Conservation (phyloP, 1,140 invertebrate species). For the Leptopilina boulardi region DNA sequence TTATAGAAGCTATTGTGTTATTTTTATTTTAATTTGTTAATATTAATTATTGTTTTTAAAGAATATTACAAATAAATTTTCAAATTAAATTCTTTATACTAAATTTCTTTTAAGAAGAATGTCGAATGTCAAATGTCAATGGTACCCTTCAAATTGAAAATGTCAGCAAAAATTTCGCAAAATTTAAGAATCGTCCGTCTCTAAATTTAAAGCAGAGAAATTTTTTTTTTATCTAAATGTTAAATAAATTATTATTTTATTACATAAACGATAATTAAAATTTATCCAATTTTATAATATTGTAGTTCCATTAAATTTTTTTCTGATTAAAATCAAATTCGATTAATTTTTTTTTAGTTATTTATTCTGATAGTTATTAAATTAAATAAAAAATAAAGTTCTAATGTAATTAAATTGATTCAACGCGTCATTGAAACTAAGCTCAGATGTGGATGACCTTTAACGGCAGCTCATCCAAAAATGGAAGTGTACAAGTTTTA, state of each 20-base stretch:
- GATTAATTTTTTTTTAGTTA: too few species aligned
- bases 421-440: slow-evolving; percentile 12
- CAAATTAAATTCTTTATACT: too few species aligned
- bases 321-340: too few species aligned
- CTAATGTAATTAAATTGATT: slow-evolving; percentile 1
- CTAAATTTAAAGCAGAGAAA: too few species aligned
- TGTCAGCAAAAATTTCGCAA: background rate
- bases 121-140: background rate
- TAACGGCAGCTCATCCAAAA: background rate
- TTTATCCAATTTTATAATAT: too few species aligned
- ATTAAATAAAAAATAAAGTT: background rate
- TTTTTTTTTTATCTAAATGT: too few species aligned
- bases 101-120: background rate
- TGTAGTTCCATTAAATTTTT: too few species aligned
- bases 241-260: too few species aligned
- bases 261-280: too few species aligned
- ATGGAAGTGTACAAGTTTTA: background rate
- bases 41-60: too few species aligned
- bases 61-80: too few species aligned
- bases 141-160: background rate
- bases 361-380: too few species aligned
- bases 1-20: background rate
- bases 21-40: background rate
- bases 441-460: slow-evolving; percentile 3
- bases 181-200: background rate